These are phyloP conservation scores for Rissa tridactyla DNA, from an alignment of 2,113 vertebrate species.

Conservation along the genomic window DNA sequence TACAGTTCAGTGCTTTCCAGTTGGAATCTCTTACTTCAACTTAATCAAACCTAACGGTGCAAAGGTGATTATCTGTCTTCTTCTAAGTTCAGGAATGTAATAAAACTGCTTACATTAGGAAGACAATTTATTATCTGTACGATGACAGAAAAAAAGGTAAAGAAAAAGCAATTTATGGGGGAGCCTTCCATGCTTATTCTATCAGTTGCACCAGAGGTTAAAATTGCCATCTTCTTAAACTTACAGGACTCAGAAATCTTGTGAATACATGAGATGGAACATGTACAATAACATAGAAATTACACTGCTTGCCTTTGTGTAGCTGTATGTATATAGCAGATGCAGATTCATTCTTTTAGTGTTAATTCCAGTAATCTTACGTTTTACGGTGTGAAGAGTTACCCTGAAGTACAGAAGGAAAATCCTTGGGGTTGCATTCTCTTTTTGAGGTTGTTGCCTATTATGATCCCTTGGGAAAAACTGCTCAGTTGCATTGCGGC, in stretches of 20 bases:
- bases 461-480: neutral
- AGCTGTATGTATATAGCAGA: neutral
- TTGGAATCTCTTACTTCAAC: neutral
- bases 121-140: neutral
- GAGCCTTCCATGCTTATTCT: neutral
- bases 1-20: neutral
- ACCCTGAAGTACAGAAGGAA: neutral
- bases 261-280: neutral
- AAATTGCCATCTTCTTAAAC: neutral
- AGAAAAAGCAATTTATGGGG: neutral
- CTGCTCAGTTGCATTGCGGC: neutral
- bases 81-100: neutral
- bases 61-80: conserved; percentile 7
- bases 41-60: conserved; percentile 7
- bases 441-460: neutral
- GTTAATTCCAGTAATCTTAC: neutral
- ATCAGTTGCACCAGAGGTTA: neutral
- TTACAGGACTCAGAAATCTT: neutral
- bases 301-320: neutral
- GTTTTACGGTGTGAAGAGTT: neutral
- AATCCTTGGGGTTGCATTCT: neutral
- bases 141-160: neutral
- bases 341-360: neutral
- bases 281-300: fast-evolving
- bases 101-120: conserved; percentile 2